A percentile compares a stretch with the other conserved stretches of the same genome.
phyloP scores from a whole-genome alignment of 1,140 invertebrate species.

The Vanessa atalanta region DNA sequence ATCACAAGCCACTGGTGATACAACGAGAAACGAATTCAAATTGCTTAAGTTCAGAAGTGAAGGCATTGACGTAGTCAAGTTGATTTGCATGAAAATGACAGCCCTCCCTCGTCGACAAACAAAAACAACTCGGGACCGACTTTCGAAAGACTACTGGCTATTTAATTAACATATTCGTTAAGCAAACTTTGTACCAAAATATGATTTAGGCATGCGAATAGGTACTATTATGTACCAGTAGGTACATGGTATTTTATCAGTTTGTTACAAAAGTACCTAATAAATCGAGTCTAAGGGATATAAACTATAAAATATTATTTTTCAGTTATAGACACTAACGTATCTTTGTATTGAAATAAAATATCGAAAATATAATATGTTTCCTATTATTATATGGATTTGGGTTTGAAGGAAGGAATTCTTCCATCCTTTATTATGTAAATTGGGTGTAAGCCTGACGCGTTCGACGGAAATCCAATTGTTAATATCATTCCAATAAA shows the following conservation, averaged over 20 bases:
- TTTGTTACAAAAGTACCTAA: no score
- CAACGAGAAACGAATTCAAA: conserved; percentile 46
- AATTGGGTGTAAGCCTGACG: conserved; percentile 27
- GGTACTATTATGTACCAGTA: conserved; percentile 7
- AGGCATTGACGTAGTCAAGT: conserved; percentile 30
- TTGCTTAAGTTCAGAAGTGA: conserved; percentile 40
- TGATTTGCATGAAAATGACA: conserved; percentile 71
- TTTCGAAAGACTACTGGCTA: conserved; percentile 58
- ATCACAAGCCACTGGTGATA: conserved; percentile 46
- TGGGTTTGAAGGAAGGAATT: not conserved
- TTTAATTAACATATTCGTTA: conserved; percentile 42
- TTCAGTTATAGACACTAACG: not conserved
- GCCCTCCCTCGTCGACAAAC: conserved; percentile 43
- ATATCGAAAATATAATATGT: not conserved
- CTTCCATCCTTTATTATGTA: conserved; percentile 32
- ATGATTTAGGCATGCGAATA: conserved; percentile 24
- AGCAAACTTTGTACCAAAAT: conserved; percentile 25
- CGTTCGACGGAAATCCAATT: conserved; percentile 16
- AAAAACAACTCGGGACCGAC: conserved; percentile 55
- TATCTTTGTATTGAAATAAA: not conserved
- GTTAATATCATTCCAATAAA: conserved; percentile 17
- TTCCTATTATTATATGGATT: not conserved
- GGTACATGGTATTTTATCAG: conserved; percentile 8
- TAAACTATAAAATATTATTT: not conserved
- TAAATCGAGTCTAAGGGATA: no score